These are phyloP conservation scores for Metallyticus violacea DNA, from an alignment of 2,888 invertebrate species.

Conservation along the genomic window DNA sequence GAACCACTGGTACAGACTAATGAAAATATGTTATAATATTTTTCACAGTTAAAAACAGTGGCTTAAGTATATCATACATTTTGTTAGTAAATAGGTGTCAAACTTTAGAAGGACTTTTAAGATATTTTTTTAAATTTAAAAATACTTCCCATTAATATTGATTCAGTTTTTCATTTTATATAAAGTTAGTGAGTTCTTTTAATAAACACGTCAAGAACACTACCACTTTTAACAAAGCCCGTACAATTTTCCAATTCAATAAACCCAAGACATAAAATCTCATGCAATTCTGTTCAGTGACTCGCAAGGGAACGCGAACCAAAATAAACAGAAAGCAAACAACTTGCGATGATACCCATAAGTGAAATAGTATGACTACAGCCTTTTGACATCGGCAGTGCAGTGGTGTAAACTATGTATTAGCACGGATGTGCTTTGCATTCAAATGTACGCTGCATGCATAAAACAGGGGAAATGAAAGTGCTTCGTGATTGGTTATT, in stretches of 20 bases:
- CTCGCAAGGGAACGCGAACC: not conserved
- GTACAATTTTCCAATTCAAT: no score
- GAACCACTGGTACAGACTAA: no score
- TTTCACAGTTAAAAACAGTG: no score
- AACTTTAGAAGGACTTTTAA: no score
- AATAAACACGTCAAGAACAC: not conserved
- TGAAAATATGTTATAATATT: no score
- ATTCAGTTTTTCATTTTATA: no score
- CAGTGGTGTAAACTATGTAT: not conserved
- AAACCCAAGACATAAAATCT: not conserved
- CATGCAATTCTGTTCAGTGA: not conserved
- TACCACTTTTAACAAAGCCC: not conserved
- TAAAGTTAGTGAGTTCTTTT: no score
- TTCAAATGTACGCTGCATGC: not conserved
- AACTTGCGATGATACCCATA: not conserved
- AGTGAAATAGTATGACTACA: not conserved
- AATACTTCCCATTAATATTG: no score
- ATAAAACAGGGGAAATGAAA: not conserved
- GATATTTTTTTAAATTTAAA: no score
- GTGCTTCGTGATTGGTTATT: not conserved
- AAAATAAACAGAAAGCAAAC: no score
- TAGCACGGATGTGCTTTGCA: not conserved
- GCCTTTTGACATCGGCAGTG: not conserved
- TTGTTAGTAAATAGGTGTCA: no score
- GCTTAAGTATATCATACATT: no score